These are phyloP conservation scores for Nomada ferruginata DNA, from an alignment of 2,888 invertebrate genomes.

Conservation along the genomic window DNA sequence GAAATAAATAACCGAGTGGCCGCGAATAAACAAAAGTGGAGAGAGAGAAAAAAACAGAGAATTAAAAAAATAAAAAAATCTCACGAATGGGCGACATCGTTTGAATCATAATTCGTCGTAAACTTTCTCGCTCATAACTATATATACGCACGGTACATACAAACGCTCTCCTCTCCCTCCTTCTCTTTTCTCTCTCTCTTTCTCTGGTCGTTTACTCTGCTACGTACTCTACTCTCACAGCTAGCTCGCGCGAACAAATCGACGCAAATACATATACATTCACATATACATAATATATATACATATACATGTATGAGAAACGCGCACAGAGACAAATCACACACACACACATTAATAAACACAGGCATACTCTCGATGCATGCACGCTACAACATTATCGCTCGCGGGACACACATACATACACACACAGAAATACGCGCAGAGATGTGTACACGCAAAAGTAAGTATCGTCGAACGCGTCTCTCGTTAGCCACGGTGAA, in stretches of 20 bases:
- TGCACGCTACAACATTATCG: constrained; percentile 40
- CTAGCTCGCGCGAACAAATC: constrained; percentile 26
- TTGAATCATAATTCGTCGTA: constrained; percentile 65
- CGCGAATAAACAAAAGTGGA: constrained; percentile 15
- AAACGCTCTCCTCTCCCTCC: constrained; percentile 50
- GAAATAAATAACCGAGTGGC: constrained; percentile 50
- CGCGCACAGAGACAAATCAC: not conserved
- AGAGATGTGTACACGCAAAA: constrained; percentile 5
- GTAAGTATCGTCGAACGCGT: constrained; percentile 52
- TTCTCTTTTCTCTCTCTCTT: constrained; percentile 8
- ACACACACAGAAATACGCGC: constrained; percentile 29
- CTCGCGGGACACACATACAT: constrained; percentile 20
- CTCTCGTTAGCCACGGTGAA: constrained; percentile 30
- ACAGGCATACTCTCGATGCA: constrained; percentile 28
- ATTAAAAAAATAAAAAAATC: constrained; percentile 41
- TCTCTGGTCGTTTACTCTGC: constrained; percentile 30
- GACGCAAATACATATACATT: constrained; percentile 14
- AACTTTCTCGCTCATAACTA: constrained; percentile 64
- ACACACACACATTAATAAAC: not conserved
- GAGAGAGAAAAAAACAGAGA: constrained; percentile 28
- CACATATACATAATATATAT: constrained; percentile 13
- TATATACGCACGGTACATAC: constrained; percentile 60
- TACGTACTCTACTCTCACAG: constrained; percentile 1
- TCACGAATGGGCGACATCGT: constrained; percentile 57
- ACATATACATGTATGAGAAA: constrained; percentile 4